A percentile compares a stretch with the other conserved stretches of the same genome.
Conservation (phyloP, 2,113 vertebrate species). For the Fregata magnificens region DNA sequence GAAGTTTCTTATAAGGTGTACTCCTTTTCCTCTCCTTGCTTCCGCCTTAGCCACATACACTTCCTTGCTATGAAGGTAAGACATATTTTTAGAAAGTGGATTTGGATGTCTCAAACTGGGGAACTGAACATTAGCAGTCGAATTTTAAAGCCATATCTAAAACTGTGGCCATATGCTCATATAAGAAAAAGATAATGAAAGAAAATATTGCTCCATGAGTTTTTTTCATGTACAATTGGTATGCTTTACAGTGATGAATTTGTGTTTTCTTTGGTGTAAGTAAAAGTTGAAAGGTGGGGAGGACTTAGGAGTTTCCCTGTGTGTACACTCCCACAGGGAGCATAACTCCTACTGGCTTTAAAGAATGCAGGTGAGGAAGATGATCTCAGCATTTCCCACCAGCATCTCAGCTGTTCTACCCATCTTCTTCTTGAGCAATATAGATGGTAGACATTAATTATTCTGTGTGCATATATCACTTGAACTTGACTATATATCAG, state of each 20-base stretch:
- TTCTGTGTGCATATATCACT: not conserved
- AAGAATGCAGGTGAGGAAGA: not conserved
- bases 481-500: not conserved
- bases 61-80: not conserved
- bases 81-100: not conserved
- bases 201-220: not conserved
- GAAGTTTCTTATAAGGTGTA: not conserved
- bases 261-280: not conserved
- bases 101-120: not conserved
- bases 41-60: not conserved
- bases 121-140: not conserved
- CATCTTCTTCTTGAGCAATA: not conserved
- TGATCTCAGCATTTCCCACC: not conserved
- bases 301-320: not conserved
- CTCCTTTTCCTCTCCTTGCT: not conserved
- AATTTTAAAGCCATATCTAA: not conserved
- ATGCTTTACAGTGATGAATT: not conserved
- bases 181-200: not conserved
- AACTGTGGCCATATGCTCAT: not conserved
- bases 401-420: not conserved
- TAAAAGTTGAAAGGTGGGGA: not conserved
- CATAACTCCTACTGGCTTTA: not conserved
- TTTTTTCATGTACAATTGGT: not conserved
- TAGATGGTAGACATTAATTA: not conserved
- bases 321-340: not conserved